Evolutionary conservation across 2,888 invertebrate species (phyloP).

Genomic region (Nebria salina): DNA sequence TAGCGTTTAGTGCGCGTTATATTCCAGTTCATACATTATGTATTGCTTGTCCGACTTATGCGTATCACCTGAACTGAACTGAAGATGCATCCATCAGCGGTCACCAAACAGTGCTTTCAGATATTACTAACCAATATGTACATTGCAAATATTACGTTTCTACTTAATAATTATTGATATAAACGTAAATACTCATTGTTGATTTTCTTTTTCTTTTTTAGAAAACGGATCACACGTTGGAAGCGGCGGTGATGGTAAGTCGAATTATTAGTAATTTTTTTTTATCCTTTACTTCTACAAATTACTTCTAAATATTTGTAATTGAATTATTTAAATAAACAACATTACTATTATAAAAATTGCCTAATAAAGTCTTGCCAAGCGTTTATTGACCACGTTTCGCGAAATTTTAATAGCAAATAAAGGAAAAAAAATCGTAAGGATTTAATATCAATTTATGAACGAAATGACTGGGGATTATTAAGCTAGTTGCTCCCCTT

Average conservation of each 20-base stretch:
- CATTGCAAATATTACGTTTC: not conserved
- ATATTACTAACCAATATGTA: not conserved
- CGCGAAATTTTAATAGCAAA: no score
- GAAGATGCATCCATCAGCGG: slow-evolving; percentile 14
- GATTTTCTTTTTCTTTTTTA: slow-evolving; percentile 27
- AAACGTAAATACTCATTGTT: not conserved
- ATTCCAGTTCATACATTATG: slow-evolving; percentile 34
- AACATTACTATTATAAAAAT: no score
- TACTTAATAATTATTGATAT: not conserved
- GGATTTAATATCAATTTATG: no score
- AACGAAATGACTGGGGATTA: no score
- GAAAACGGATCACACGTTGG: slow-evolving; percentile 34
- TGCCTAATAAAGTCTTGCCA: no score
- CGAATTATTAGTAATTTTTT: not conserved
- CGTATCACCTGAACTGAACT: slow-evolving; percentile 32
- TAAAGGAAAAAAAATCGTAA: no score
- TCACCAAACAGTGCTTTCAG: not conserved
- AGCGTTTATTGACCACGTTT: no score
- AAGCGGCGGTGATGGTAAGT: slow-evolving; percentile 41
- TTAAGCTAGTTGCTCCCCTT: no score
- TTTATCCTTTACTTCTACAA: no score
- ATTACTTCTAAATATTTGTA: no score
- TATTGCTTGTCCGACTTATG: slow-evolving; percentile 27
- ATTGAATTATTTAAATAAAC: no score
- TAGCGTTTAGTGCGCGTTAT: slow-evolving; percentile 3